Base-by-base conservation (phyloP, 2,113 vertebrate species). In the Aptenodytes forsteri region DNA sequence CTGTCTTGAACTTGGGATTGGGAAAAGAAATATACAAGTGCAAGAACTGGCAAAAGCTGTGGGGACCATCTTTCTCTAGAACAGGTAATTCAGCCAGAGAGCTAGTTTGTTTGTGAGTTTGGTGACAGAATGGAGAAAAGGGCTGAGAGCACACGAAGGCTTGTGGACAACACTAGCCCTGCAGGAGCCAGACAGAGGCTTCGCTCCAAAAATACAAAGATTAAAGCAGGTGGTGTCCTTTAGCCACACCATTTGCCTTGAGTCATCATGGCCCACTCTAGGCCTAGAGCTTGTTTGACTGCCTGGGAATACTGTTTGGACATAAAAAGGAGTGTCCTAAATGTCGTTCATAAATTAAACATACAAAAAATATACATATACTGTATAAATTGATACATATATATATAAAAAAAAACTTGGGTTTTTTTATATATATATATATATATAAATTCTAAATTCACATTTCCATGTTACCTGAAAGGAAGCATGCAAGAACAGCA, bases 281-380 rank as follows among this genome's bases (percentile, higher is more conserved):
- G 66, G 62, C 90, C 77, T 49, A 83, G 49, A 97, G 87, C 84
- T 96, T 96, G 29, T 95, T 80, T 80, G 66, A 85, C 93, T 85
- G 79, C 44, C 66, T 59, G 49, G 91, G 85, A 96, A 94, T 69
- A 88, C 83, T 96, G 82, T 78, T 78, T 77, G 67, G 80, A 93
- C 77, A 80, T 61, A 90, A 91, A 97, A 96, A 91, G 49, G 58
- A 73, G 56, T 73, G 82, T 95, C 79, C 85, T 96, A 91, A 88
- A 84, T 83, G 67, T 77, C 34, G 19, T 92, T 97, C 91, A 98
- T 98, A 98, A 98, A 97, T 98, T 98, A 98, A 92, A 86, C 86
- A 73, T 91, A 95, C 85, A 75, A 95, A 97, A 97, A 94, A 96
- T 97, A 97, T 91, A 96, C 87, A 96, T 90, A 91, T 94, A 94